Conservation (phyloP, 2,888 invertebrate genomes). For the Cryptus armator region DNA sequence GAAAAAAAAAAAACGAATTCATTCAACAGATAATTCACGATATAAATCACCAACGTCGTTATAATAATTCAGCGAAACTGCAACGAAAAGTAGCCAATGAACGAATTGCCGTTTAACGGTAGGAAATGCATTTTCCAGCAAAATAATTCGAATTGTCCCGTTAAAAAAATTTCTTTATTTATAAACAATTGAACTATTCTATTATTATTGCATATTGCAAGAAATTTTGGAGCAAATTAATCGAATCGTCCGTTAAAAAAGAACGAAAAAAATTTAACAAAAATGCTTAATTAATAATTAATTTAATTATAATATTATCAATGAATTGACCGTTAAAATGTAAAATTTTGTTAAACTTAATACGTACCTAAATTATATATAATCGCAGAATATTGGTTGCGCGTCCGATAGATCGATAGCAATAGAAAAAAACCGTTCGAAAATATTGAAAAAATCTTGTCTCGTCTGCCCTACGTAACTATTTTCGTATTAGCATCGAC, state of each 20-base stretch:
- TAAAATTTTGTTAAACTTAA: neutral
- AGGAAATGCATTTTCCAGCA: too few species aligned
- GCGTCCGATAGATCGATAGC: neutral
- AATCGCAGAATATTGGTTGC: neutral
- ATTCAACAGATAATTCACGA: neutral
- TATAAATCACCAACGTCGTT: neutral
- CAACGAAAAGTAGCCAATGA: neutral
- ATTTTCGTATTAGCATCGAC: constrained; percentile 22
- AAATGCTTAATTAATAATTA: too few species aligned
- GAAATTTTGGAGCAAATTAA: too few species aligned
- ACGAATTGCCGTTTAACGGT: too few species aligned
- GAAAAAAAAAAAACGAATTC: constrained; percentile 7
- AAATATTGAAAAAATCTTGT: constrained; percentile 1
- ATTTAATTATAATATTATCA: too few species aligned
- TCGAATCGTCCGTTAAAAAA: too few species aligned
- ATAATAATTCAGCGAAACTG: neutral
- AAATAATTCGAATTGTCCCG: too few species aligned
- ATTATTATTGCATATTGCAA: too few species aligned
- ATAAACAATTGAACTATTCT: too few species aligned
- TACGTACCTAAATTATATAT: constrained; percentile 53
- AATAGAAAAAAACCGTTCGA: constrained; percentile 13
- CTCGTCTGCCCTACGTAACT: neutral
- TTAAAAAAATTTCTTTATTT: too few species aligned
- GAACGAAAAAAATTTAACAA: too few species aligned
- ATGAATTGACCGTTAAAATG: too few species aligned